Percentiles rank a stretch among this genome's conserved stretches.
Conservation (phyloP, 1,140 invertebrate species). For the Patella vulgata region DNA sequence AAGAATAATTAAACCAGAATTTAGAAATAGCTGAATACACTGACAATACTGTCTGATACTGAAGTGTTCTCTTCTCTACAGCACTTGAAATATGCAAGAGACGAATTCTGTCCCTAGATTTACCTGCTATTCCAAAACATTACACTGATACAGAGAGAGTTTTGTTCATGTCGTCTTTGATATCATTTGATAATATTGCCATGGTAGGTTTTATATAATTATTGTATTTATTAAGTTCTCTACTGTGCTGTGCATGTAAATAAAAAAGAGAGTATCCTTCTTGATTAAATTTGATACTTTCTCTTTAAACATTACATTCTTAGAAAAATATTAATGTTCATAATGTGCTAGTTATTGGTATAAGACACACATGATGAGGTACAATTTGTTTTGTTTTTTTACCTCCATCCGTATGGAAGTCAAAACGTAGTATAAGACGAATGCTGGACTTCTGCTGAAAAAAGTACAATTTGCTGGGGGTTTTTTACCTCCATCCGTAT, state of each 20-base stretch:
- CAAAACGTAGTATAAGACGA: too few species aligned
- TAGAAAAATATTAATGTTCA: background rate
- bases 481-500: too few species aligned
- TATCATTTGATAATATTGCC: slow-evolving; percentile 75
- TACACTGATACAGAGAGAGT: slow-evolving; percentile 72
- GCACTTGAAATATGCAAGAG: slow-evolving; percentile 74
- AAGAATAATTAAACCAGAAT: too few species aligned
- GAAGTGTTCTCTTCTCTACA: too few species aligned
- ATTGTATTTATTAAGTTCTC: background rate
- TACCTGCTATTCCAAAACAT: slow-evolving; percentile 72
- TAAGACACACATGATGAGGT: too few species aligned
- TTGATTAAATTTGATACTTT: background rate
- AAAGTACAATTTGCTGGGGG: too few species aligned
- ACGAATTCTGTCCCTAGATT: slow-evolving; percentile 72
- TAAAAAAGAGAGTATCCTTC: background rate
- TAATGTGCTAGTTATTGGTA: too few species aligned
- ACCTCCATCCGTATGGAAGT: too few species aligned
- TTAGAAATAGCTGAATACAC: too few species aligned
- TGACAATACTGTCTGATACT: too few species aligned
- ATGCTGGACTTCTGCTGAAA: too few species aligned
- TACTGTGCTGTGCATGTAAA: background rate
- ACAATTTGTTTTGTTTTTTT: too few species aligned
- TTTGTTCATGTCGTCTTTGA: slow-evolving; percentile 74
- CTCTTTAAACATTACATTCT: background rate
- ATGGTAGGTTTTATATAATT: slow-evolving; percentile 56